Percentiles rank a stretch among this genome's conserved stretches.
These are phyloP conservation scores for Eupsittula cactorum DNA, from an alignment of 2,113 vertebrate species.

Conservation along the genomic window DNA sequence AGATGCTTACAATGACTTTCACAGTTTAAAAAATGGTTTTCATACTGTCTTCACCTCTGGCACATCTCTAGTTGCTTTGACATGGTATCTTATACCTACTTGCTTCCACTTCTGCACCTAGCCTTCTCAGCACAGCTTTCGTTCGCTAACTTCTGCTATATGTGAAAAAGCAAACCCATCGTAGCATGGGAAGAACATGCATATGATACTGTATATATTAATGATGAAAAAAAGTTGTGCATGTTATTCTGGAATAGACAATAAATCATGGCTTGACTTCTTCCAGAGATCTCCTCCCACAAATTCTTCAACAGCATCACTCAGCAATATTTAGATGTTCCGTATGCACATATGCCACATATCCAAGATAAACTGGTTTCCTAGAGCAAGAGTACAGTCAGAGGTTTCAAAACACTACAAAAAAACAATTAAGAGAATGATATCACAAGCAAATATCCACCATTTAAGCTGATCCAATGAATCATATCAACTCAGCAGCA, in stretches of 20 bases:
- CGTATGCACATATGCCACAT: accelerated
- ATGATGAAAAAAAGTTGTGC: neutral
- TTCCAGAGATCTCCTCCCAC: neutral
- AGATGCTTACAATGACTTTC: neutral
- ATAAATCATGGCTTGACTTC: neutral
- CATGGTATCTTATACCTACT: neutral
- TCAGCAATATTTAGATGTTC: neutral
- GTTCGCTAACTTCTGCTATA: neutral
- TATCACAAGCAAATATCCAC: neutral
- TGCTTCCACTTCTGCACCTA: neutral
- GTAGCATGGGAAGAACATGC: accelerated
- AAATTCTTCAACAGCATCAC: neutral
- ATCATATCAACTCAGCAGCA: neutral
- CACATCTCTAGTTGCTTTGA: neutral
- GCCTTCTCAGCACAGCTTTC: neutral
- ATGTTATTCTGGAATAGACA: neutral
- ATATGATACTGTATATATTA: neutral
- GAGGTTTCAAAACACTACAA: neutral
- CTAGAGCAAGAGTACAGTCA: neutral
- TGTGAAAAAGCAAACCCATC: neutral
- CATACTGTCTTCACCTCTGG: neutral
- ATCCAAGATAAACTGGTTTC: neutral
- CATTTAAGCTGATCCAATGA: neutral
- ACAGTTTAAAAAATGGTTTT: neutral
- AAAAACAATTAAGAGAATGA: neutral